Conservation (phyloP, 2,113 vertebrate species). For the Lepidothrix coronata region DNA sequence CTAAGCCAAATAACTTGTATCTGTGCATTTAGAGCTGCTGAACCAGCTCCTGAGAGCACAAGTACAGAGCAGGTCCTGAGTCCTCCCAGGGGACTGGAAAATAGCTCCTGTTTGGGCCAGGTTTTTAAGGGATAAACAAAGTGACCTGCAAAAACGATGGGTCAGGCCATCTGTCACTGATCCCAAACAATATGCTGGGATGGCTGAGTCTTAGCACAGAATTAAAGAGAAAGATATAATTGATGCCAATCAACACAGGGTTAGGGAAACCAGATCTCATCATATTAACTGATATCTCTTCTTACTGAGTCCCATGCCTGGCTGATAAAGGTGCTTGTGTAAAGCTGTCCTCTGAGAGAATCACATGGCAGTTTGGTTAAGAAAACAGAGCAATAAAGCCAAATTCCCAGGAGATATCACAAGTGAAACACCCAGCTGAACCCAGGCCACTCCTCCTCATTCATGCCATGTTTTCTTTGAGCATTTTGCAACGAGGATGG, state of each 20-base stretch:
- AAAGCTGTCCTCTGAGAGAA: not conserved
- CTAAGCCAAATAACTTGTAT: not conserved
- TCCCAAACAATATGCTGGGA: not conserved
- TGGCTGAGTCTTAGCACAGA: not conserved
- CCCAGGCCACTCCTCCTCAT: accelerated
- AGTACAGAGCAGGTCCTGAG: not conserved
- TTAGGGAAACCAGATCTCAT: not conserved
- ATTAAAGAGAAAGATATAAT: not conserved
- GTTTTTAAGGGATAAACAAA: not conserved
- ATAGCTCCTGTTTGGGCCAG: not conserved
- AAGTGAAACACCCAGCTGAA: not conserved
- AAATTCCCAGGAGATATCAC: not conserved
- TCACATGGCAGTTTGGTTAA: not conserved
- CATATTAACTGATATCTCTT: not conserved
- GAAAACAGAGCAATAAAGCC: not conserved
- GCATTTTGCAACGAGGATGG: not conserved
- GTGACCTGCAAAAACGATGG: not conserved
- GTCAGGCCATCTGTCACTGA: not conserved
- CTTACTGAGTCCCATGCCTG: not conserved
- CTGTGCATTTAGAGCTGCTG: not conserved
- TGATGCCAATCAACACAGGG: not conserved
- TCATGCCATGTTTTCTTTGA: not conserved
- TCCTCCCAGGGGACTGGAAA: not conserved
- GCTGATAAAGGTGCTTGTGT: not conserved
- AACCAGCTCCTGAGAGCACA: not conserved